phyloP scores from a whole-genome alignment of 2,113 vertebrate species.

The Nibea albiflora region DNA sequence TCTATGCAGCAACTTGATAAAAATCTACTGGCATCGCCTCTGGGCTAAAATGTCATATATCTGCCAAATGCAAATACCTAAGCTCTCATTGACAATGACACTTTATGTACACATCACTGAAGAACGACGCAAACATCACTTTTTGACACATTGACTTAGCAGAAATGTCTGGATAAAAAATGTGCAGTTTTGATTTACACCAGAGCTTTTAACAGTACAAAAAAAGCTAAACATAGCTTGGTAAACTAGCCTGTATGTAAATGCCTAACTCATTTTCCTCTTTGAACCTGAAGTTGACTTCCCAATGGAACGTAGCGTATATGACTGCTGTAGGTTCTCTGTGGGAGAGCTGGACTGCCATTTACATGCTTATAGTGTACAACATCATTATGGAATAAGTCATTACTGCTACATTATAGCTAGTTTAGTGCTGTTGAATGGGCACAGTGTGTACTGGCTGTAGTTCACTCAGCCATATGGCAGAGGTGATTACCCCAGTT shows the following conservation, averaged over 20 bases:
- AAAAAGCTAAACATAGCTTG: neutral
- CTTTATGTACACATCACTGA: slow-evolving; percentile 40
- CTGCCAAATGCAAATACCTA: slow-evolving; percentile 22
- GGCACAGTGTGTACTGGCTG: slow-evolving; percentile 22
- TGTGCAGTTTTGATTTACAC: neutral
- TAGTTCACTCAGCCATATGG: slow-evolving; percentile 37
- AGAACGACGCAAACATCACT: slow-evolving; percentile 44
- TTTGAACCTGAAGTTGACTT: neutral
- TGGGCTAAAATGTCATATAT: slow-evolving; percentile 27
- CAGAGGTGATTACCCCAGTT: slow-evolving; percentile 39
- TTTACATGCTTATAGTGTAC: slow-evolving; percentile 7
- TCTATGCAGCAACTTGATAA: slow-evolving; percentile 20
- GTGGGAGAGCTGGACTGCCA: neutral
- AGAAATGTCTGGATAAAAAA: neutral
- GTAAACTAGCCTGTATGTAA: neutral
- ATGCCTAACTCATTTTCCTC: neutral
- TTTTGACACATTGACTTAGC: slow-evolving; percentile 46
- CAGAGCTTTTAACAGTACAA: neutral
- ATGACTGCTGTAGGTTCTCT: neutral
- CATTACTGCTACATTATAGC: slow-evolving; percentile 29
- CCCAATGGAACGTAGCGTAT: neutral
- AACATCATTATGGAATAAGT: slow-evolving; percentile 14
- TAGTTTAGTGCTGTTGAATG: slow-evolving; percentile 26
- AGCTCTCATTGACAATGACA: slow-evolving; percentile 51
- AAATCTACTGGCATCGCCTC: slow-evolving; percentile 30